These are phyloP conservation scores for Ganaspis sp. DNA, from an alignment of 1,140 invertebrate genomes.

Conservation along the genomic window DNA sequence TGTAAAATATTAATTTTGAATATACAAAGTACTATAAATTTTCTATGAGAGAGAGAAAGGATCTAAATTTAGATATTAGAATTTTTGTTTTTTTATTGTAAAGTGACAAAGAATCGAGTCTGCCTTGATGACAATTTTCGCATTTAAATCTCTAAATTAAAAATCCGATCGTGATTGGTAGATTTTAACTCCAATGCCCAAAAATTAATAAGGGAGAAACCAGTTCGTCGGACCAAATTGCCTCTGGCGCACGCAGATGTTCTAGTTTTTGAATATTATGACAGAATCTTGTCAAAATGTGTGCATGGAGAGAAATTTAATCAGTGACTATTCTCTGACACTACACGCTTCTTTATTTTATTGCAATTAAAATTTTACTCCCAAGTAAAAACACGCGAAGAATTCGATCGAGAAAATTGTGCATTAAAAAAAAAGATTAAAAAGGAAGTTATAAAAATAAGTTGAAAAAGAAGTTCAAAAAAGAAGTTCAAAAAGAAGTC, in stretches of 20 bases:
- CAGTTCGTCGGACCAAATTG: slow-evolving; percentile 64
- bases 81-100: neutral
- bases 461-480: too few species aligned
- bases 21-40: slow-evolving; percentile 11
- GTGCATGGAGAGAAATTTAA: slow-evolving; percentile 13
- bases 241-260: slow-evolving; percentile 29
- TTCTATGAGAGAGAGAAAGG: slow-evolving; percentile 1
- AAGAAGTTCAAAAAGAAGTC: too few species aligned
- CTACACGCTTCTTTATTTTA: neutral
- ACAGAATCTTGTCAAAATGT: slow-evolving; percentile 3
- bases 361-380: neutral
- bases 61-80: slow-evolving; percentile 18
- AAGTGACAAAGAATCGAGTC: neutral
- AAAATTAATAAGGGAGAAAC: slow-evolving; percentile 39
- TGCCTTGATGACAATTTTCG: neutral
- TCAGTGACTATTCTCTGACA: neutral
- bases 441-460: too few species aligned
- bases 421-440: too few species aligned
- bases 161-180: slow-evolving; percentile 46
- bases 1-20: slow-evolving; percentile 17
- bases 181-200: slow-evolving; percentile 55
- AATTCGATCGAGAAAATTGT: too few species aligned
- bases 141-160: slow-evolving; percentile 8
- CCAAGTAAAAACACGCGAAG: too few species aligned
- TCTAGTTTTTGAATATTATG: slow-evolving; percentile 7